Base-by-base conservation (phyloP, 2,113 vertebrate species). In the Miniopterus natalensis region DNA sequence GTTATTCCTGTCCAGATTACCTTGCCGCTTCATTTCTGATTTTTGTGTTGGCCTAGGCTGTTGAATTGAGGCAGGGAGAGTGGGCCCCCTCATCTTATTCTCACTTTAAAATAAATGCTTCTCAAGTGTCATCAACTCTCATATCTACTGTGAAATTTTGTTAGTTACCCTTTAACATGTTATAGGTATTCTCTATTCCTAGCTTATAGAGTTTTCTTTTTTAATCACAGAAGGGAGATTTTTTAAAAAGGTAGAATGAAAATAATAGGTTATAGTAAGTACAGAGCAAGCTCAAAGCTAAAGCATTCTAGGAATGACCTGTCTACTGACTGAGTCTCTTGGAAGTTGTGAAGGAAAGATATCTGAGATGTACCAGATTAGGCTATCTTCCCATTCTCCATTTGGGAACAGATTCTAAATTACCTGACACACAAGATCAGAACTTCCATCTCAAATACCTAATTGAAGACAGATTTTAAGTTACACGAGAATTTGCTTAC, bases 401-500 rank as follows among this genome's bases (percentile, higher is more conserved):
- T 49, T 80, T 84, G 75, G 31, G 93, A 86, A 77, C 40, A 88
- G 31, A 88, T 92, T 88, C 88, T 84, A 66, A 88, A 51, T 91
- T 57, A 90, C 47, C 21, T 74, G 23, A 17, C 47, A 80, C 45
- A 92, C 2, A 89, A 9, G 8, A 42, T 80, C 84, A 95, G 53
- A 17, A 42, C 23, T 81, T 42, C 21, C 59, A 57, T 61, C 53
- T 90, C 59, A 79, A 49, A 17, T 84, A 55, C 45, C 12, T 80
- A 11, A 85, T 92, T 78, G 73, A 84, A 94, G 57, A 20, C 55
- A 51, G 29, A 90, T 91, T 93, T 94, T 90, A 86, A 94, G 31
- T 92, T 75, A 40, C 10, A 21, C 25, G 17, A 94, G 31, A 85
- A 86, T 81, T 91, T 93, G 42, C 40, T 90, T 96, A 75, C 20